Conservation (phyloP, 2,797 vertebrate genomes). For the Clamator glandarius region DNA sequence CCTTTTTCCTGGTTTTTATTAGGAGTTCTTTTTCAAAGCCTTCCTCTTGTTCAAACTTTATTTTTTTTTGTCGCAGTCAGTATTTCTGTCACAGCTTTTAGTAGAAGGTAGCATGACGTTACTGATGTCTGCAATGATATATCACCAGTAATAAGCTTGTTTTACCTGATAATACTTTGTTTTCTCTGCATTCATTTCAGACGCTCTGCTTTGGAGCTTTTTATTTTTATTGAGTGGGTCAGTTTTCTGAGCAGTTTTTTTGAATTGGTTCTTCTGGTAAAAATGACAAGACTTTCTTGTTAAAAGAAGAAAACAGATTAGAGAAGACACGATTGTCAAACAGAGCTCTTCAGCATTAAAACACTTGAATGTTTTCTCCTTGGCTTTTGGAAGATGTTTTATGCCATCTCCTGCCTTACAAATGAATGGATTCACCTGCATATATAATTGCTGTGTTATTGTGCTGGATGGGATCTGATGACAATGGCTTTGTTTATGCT, state of each 20-base stretch:
- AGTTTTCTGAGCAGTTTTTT: slow-evolving; percentile 13
- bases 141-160: not conserved
- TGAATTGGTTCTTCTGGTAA: slow-evolving; percentile 17
- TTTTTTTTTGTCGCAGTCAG: not conserved
- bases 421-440: slow-evolving; percentile 43
- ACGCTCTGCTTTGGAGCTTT: not conserved
- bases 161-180: not conserved
- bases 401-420: slow-evolving; percentile 17
- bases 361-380: slow-evolving; percentile 21
- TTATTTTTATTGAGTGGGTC: not conserved
- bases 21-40: slow-evolving; percentile 1
- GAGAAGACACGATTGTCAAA: slow-evolving; percentile 22
- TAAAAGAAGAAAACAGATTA: slow-evolving; percentile 35
- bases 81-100: slow-evolving; percentile 17
- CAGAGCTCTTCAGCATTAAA: slow-evolving; percentile 34
- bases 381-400: slow-evolving; percentile 40
- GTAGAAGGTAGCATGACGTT: slow-evolving; percentile 1
- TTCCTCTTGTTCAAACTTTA: not conserved
- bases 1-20: slow-evolving; percentile 11
- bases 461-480: slow-evolving; percentile 36
- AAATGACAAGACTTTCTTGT: slow-evolving; percentile 1
- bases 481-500: slow-evolving; percentile 54
- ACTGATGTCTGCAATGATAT: not conserved
- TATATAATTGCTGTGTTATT: slow-evolving; percentile 28
- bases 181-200: not conserved